Conservation (phyloP, 2,113 vertebrate genomes). For the Xiphophorus maculatus region DNA sequence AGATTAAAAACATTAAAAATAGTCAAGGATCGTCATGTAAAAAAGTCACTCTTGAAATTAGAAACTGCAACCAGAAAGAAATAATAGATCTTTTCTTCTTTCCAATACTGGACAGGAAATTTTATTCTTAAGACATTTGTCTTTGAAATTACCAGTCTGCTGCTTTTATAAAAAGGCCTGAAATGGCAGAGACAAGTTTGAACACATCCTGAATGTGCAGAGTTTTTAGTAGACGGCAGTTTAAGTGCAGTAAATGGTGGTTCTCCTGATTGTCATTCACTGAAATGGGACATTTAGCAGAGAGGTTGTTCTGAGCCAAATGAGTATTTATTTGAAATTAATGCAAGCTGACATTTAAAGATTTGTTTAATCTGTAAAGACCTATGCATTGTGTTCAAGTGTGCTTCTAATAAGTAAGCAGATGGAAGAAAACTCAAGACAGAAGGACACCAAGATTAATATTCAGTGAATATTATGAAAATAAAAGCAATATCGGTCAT, state of each 20-base stretch:
- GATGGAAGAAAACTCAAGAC: background rate
- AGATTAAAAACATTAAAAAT: too few species aligned
- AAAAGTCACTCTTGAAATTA: too few species aligned
- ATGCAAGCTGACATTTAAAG: background rate
- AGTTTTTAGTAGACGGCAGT: background rate
- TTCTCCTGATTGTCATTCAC: background rate
- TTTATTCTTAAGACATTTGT: background rate
- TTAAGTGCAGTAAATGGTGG: background rate
- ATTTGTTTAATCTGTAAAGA: too few species aligned
- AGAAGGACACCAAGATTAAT: background rate
- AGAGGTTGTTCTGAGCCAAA: background rate
- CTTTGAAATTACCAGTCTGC: background rate
- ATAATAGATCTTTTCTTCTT: background rate
- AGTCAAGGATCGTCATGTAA: too few species aligned
- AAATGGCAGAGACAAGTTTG: background rate
- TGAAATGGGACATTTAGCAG: background rate
- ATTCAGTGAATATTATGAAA: background rate
- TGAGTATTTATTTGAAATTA: background rate
- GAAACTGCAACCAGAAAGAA: too few species aligned
- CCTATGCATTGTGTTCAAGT: background rate
- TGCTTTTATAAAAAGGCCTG: background rate
- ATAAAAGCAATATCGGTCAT: background rate
- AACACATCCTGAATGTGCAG: background rate
- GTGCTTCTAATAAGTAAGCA: background rate
- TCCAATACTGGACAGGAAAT: background rate